Conservation (phyloP, 2,797 vertebrate species). For the Iguana delicatissima region DNA sequence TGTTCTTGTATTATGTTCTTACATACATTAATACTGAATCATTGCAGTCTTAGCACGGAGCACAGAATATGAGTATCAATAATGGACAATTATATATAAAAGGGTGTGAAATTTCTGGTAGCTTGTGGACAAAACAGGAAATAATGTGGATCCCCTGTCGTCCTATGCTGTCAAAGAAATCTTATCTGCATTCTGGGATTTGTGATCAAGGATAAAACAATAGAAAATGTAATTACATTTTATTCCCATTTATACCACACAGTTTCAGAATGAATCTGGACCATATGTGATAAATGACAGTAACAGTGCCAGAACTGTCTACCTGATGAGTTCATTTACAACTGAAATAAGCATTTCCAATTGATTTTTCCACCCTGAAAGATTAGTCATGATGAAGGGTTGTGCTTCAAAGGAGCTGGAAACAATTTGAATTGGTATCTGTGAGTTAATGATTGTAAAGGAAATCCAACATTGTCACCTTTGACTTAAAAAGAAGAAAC, state of each 20-base stretch:
- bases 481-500: neutral
- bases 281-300: neutral
- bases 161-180: neutral
- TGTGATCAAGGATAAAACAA: neutral
- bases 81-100: too few relatives aligned
- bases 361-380: neutral
- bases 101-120: neutral
- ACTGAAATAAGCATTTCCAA: neutral
- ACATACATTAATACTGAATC: neutral
- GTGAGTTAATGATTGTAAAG: neutral
- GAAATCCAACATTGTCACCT: neutral
- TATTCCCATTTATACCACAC: neutral
- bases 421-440: neutral
- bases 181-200: neutral
- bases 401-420: neutral
- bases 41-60: neutral
- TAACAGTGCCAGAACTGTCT: neutral
- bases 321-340: neutral
- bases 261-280: neutral
- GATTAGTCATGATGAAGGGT: neutral
- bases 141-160: neutral
- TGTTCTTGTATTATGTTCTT: neutral
- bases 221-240: neutral
- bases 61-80: too few relatives aligned
- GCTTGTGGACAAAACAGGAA: neutral